Evolutionary conservation across 1,140 invertebrate genomes (phyloP), one percentile per base, ranked within the genome.

Genomic region (Magallana gigas): DNA sequence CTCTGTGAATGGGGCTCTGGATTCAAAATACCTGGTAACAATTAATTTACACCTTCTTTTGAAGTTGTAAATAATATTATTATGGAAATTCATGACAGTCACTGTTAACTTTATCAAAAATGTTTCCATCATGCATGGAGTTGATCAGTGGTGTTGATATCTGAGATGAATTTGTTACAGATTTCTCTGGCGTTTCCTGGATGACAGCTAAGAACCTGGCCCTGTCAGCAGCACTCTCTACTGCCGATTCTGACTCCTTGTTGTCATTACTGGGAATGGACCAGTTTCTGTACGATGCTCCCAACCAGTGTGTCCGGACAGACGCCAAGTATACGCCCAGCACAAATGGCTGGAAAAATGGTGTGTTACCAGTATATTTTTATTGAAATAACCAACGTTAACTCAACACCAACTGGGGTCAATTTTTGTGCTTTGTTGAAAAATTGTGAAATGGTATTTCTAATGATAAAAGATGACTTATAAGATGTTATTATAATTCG

Each of bases 321-420:
- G 60, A 23, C 29, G 58, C 8, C 57, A 0, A 56, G 12, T 88
- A 88, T 11, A 58, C 16, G 0, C 87, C 87, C 18, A 29, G 29
- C 16, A 80, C 23, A 29, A 56, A 48, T 57, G 87, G 87, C 1
- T 88, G 60, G 71, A 88, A 85, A 82, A 85, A 88, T 58, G 87
- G 87, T 88, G 23, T 48, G 60, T 81, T 68, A 48, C 36, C 36
- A 48, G 36, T 48, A 1, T 36, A 36, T 5, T 1, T 23, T 0
- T 36, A 36, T 36, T 36, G 36, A 36, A 36, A 36, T 36, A 36
- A 0, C 36, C 36, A 36, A 36, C 36, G 0, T 36, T 36, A 36
- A 36, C 36, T 0, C 3, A 48, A 48, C 36, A 48, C 36, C 36
- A 48, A 48, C 23, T 23, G 23, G 23, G 0, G 36, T 48, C 36